Base-by-base conservation (phyloP, 2,113 vertebrate species). In the Pterocles gutturalis region DNA sequence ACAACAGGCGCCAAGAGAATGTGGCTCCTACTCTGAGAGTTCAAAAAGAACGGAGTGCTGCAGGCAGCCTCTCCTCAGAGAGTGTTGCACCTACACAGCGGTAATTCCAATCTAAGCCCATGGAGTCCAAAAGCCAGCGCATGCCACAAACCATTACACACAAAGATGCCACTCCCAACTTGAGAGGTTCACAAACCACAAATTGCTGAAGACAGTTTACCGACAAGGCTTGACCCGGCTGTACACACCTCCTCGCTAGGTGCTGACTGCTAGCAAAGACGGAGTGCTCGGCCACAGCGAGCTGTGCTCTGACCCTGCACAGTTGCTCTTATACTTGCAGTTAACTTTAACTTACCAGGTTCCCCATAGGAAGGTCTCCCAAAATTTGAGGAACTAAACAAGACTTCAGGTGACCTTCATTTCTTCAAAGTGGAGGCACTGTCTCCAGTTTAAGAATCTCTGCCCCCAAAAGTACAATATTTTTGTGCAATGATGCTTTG, bases 171-270 rank as follows among this genome's bases (percentile, higher is more conserved):
- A 13, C 22, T 69, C 41, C 34, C 22, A 41, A 54, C 17, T 43
- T 5, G 16, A 51, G 3, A 54, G 61, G 31, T 49, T 84, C 53
- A 83, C 0, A 0, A 66, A 36, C 26, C 21, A 83, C 25, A 38
- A 41, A 41, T 2, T 46, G 24, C 10, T 16, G 31, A 67, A 55
- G 54, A 22, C 31, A 21, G 48, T n/a, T 73, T 38, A 48, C 8
- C 7, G 2, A 17, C 53, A 12, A 12, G 38, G 53, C 36, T 36
- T 25, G 18, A 36, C 14, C 6, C 0, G 0, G 13, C 72, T 49
- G 34, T 41, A 10, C 4, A 22, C 36, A 34, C 5, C 3, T 65
- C 64, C 43, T 53, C 3, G 0, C 38, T 16, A 33, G 20, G 51
- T 34, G 51, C 31, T 85, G 26, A n/a, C 38, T 33, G 43, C 82